Evolutionary conservation across 2,113 vertebrate genomes (phyloP).

Genomic region (Xerus inauris): DNA sequence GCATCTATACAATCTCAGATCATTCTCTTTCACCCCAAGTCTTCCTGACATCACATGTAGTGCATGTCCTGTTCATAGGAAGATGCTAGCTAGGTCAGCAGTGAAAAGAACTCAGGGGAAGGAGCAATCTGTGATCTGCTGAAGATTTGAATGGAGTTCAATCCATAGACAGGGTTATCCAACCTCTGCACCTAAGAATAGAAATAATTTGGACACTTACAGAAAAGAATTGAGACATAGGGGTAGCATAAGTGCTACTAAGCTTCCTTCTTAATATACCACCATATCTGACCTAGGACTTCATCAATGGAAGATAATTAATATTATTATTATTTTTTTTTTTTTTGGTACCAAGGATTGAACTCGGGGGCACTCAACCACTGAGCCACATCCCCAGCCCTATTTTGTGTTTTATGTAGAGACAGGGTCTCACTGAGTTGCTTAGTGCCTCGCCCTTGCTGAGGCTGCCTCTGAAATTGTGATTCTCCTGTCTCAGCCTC

Average conservation of each 20-base stretch:
- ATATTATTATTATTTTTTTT: too few relatives aligned
- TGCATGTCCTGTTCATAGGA: too few relatives aligned
- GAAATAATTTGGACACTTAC: neutral
- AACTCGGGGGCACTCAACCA: too few relatives aligned
- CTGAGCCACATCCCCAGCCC: too few relatives aligned
- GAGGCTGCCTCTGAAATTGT: too few relatives aligned
- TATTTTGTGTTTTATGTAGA: too few relatives aligned
- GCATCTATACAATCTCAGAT: neutral
- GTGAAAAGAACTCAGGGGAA: neutral
- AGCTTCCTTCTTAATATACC: neutral
- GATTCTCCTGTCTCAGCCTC: too few relatives aligned
- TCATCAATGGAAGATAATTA: neutral
- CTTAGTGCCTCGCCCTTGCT: too few relatives aligned
- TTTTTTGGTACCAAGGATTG: too few relatives aligned
- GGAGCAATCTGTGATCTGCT: neutral
- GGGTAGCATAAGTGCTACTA: neutral
- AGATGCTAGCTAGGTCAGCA: neutral
- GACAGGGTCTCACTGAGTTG: too few relatives aligned
- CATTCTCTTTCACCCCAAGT: neutral
- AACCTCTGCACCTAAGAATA: neutral
- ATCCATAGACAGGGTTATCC: neutral
- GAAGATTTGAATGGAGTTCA: neutral
- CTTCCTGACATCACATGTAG: neutral
- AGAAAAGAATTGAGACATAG: neutral
- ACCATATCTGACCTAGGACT: neutral